These are phyloP conservation scores for Nyctalus aviator DNA, from an alignment of 2,797 vertebrate genomes.

Conservation along the genomic window DNA sequence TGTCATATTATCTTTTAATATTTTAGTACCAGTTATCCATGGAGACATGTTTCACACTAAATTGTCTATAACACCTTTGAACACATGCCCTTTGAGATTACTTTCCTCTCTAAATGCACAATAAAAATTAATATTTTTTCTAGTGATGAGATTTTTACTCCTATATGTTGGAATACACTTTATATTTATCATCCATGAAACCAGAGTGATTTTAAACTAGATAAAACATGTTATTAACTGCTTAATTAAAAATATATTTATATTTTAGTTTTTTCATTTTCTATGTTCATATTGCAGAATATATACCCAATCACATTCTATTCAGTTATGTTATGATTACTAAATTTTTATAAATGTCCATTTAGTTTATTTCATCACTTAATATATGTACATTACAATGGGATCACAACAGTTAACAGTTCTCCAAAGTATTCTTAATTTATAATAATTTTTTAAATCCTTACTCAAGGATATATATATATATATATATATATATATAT, in stretches of 20 bases:
- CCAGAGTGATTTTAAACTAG: neutral
- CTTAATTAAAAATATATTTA: neutral
- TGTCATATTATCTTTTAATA: neutral
- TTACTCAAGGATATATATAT: no score
- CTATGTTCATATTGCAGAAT: conserved; percentile 55
- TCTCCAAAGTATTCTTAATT: conserved; percentile 44
- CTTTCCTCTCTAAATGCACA: neutral
- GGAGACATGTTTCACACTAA: neutral
- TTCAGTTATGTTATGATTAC: conserved; percentile 73
- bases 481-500: no score
- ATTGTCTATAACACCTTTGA: neutral
- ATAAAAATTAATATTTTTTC: conserved; percentile 35
- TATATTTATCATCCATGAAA: conserved; percentile 1
- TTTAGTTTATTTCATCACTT: conserved; percentile 71
- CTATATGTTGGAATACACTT: neutral
- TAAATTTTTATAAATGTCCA: neutral
- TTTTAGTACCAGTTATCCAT: neutral
- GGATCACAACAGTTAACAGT: conserved; percentile 66
- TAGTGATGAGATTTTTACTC: neutral
- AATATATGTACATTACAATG: conserved; percentile 70
- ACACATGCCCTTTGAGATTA: neutral
- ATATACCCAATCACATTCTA: conserved; percentile 3
- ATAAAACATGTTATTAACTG: neutral
- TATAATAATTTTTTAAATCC: conserved; percentile 66
- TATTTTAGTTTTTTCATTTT: conserved; percentile 67